A percentile compares a stretch with the other conserved stretches of the same genome.
Conservation (phyloP, 2,888 invertebrate species). For the Lordiphosa andalusiaca region DNA sequence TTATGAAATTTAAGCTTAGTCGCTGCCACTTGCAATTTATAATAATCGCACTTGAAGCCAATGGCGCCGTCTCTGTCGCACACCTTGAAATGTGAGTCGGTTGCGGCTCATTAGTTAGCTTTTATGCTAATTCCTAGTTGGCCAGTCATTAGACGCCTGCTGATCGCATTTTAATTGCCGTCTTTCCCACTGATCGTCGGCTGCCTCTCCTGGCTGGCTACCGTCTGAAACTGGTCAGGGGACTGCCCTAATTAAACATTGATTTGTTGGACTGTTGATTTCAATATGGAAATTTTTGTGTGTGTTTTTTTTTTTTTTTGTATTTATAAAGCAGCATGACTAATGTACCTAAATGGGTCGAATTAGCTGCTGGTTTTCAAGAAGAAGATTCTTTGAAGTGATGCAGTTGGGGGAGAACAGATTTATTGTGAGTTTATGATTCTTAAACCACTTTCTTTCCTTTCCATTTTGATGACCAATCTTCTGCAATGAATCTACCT, state of each 20-base stretch:
- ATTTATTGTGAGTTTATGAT: too few relatives aligned
- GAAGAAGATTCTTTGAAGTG: not conserved
- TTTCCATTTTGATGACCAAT: too few relatives aligned
- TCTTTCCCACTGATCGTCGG: slow-evolving; percentile 25
- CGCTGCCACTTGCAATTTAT: slow-evolving; percentile 71
- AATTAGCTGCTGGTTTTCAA: slow-evolving; percentile 37
- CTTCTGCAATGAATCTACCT: too few relatives aligned
- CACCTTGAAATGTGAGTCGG: slow-evolving; percentile 61
- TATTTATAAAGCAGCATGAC: slow-evolving; percentile 44
- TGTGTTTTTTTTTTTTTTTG: too few relatives aligned
- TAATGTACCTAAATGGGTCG: slow-evolving; percentile 57
- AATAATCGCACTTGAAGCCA: slow-evolving; percentile 70
- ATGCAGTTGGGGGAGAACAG: slow-evolving; percentile 5
- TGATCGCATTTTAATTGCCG: slow-evolving; percentile 67
- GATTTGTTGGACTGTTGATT: slow-evolving; percentile 55
- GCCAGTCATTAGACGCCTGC: slow-evolving; percentile 48
- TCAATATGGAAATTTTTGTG: slow-evolving; percentile 54
- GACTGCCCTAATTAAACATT: slow-evolving; percentile 55
- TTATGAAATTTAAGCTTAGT: slow-evolving; percentile 71
- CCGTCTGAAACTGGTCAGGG: slow-evolving; percentile 34
- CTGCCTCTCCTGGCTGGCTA: slow-evolving; percentile 31
- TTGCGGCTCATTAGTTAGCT: slow-evolving; percentile 40
- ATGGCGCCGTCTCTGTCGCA: slow-evolving; percentile 20
- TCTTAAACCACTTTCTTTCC: too few relatives aligned
- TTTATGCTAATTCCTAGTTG: slow-evolving; percentile 54